Evolutionary conservation across 2,888 invertebrate species (phyloP).

Genomic region (Caprella mutica): DNA sequence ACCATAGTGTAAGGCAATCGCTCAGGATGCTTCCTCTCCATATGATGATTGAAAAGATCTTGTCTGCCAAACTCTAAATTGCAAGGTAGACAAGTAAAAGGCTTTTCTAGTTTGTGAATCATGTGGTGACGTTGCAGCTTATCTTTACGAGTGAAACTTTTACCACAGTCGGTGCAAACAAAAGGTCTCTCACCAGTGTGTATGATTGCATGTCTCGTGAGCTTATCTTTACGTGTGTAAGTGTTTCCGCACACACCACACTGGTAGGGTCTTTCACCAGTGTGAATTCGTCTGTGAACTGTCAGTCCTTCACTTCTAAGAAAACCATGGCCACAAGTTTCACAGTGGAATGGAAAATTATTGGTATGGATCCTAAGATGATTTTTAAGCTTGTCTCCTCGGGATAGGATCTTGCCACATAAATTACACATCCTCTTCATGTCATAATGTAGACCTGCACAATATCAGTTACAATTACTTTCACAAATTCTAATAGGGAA

Average conservation of each 20-base stretch:
- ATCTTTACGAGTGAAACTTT: constrained; percentile 32
- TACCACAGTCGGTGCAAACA: constrained; percentile 31
- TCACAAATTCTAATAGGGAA: no score
- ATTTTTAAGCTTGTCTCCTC: constrained; percentile 33
- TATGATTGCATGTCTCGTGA: constrained; percentile 31
- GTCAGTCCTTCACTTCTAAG: constrained; percentile 31
- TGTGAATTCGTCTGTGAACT: constrained; percentile 31
- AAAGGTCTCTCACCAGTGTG: constrained; percentile 33
- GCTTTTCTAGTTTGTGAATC: constrained; percentile 32
- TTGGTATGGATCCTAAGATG: constrained; percentile 33
- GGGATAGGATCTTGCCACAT: constrained; percentile 32
- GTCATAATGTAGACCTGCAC: constrained; percentile 30
- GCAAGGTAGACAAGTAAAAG: constrained; percentile 32
- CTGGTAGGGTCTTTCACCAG: constrained; percentile 30
- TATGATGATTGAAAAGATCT: constrained; percentile 30
- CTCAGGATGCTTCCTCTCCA: constrained; percentile 32
- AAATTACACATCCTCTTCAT: constrained; percentile 32
- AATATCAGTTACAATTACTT: no score
- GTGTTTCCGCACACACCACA: constrained; percentile 31
- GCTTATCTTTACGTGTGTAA: constrained; percentile 32
- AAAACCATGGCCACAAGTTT: constrained; percentile 32
- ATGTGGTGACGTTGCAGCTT: constrained; percentile 32
- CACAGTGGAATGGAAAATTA: constrained; percentile 32
- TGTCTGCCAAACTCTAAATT: constrained; percentile 32
- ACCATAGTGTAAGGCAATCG: constrained; percentile 31